phyloP scores from a whole-genome alignment of 1,140 invertebrate genomes.

The Leptinotarsa undecemlineata region DNA sequence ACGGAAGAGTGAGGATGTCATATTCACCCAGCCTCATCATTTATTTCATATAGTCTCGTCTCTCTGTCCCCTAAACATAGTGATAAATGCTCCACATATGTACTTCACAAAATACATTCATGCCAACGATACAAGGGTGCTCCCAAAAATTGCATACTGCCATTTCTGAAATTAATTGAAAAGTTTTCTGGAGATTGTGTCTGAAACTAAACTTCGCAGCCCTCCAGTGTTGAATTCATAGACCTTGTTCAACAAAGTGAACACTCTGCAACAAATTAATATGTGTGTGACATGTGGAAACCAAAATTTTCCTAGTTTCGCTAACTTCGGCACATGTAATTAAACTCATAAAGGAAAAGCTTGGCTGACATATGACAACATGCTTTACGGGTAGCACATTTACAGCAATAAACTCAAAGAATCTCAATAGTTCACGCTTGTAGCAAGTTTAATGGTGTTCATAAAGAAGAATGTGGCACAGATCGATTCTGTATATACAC shows the following conservation, averaged over 20 bases:
- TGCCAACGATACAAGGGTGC: not conserved
- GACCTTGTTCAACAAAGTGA: not conserved
- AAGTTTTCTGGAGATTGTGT: constrained; percentile 9
- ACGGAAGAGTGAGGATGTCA: too few species aligned
- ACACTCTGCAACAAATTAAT: constrained; percentile 22
- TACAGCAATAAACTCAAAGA: not conserved
- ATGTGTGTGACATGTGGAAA: constrained; percentile 14
- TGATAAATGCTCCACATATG: too few species aligned
- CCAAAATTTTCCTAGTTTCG: constrained; percentile 18
- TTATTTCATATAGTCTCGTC: too few species aligned
- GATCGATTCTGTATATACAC: too few species aligned
- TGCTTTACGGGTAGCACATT: not conserved
- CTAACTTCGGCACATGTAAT: constrained; percentile 23
- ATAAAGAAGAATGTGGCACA: not conserved
- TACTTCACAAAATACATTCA: too few species aligned
- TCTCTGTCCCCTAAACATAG: too few species aligned
- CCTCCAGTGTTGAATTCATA: constrained; percentile 8
- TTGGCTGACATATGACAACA: constrained; percentile 11
- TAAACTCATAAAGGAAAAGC: constrained; percentile 20
- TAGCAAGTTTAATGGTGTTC: not conserved
- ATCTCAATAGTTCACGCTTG: not conserved
- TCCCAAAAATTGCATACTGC: constrained; percentile 4
- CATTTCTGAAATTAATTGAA: constrained; percentile 15
- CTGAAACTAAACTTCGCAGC: not conserved
- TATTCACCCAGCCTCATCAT: too few species aligned